A percentile compares a stretch with the other conserved stretches of the same genome.
These are phyloP conservation scores for Tauraco hartlaubi DNA, from an alignment of 2,797 vertebrate genomes.

Conservation along the genomic window DNA sequence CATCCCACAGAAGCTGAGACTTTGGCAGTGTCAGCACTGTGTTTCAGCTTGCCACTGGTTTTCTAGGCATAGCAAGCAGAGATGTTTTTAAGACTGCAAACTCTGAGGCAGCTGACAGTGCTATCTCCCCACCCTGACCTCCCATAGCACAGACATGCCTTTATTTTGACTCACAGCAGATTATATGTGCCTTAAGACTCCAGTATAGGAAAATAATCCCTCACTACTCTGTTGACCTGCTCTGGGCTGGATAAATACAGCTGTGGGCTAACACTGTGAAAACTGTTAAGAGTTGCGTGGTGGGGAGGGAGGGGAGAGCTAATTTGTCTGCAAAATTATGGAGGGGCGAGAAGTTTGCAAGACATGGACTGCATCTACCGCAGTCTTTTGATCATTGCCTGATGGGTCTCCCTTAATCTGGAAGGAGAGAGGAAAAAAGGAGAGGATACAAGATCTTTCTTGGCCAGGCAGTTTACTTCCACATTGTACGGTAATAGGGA, in stretches of 20 bases:
- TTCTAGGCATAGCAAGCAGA: background rate
- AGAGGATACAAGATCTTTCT: slow-evolving; percentile 1
- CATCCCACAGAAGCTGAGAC: background rate
- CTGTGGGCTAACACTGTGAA: too few relatives aligned
- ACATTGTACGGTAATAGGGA: background rate
- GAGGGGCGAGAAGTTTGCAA: background rate
- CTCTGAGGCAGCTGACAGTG: background rate
- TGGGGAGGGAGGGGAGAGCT: background rate
- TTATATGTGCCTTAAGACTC: background rate
- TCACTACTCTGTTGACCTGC: background rate
- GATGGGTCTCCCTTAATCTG: background rate
- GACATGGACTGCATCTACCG: background rate
- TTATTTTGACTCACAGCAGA: background rate
- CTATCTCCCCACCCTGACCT: background rate
- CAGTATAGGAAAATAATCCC: background rate
- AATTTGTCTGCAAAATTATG: background rate
- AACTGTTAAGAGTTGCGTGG: background rate
- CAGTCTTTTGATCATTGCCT: background rate
- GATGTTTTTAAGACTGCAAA: background rate
- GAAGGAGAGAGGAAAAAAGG: background rate
- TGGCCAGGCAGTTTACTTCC: slow-evolving; percentile 34
- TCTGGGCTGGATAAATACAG: background rate
- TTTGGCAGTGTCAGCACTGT: background rate
- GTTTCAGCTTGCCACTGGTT: background rate
- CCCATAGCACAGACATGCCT: background rate